These are phyloP conservation scores for Euura saliciscinereae DNA, from an alignment of 1,140 invertebrate genomes.

Conservation along the genomic window DNA sequence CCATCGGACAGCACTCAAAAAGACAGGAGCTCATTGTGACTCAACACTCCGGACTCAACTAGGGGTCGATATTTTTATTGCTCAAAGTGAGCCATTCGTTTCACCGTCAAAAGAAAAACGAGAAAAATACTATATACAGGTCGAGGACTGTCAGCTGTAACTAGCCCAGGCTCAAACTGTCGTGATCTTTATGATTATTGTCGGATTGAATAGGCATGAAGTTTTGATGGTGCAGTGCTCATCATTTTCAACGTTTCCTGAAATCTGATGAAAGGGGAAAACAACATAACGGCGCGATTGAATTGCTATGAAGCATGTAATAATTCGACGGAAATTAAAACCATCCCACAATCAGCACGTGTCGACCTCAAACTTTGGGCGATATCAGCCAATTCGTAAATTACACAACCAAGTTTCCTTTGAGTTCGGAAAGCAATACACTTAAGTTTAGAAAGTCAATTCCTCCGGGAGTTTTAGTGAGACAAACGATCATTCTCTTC, in stretches of 20 bases:
- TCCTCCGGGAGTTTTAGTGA: background rate
- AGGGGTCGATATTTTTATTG: background rate
- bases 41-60: background rate
- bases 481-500: background rate
- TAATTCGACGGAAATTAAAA: too few relatives aligned
- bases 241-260: background rate
- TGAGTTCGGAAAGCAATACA: background rate
- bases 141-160: background rate
- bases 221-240: background rate
- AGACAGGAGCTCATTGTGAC: conserved; percentile 2
- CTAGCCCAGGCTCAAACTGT: background rate
- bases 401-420: background rate
- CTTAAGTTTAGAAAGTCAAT: background rate
- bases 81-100: background rate
- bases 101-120: background rate
- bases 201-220: background rate
- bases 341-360: too few relatives aligned
- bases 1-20: background rate
- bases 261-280: too few relatives aligned
- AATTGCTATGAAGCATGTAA: too few relatives aligned
- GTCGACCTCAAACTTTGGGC: too few relatives aligned
- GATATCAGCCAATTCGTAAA: background rate
- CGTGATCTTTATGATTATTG: background rate
- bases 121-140: background rate
- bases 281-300: too few relatives aligned